Evolutionary conservation across 2,113 vertebrate genomes (phyloP).

Genomic region (Ciconia boyciana): DNA sequence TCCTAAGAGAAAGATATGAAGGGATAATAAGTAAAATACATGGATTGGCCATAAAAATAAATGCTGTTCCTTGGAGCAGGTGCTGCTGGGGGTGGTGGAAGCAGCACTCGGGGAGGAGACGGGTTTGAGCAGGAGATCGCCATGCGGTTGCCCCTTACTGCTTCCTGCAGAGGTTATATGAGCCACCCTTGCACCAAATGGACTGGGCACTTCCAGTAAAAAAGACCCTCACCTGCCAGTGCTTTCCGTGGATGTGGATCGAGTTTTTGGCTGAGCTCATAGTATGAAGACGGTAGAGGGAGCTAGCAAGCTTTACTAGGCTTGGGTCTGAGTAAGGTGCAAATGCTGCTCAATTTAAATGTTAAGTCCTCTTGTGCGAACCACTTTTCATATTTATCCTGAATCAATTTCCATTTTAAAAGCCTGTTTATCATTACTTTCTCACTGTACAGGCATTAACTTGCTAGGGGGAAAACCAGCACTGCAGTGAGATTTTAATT

Average conservation of each 20-base stretch:
- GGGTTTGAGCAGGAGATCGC: neutral
- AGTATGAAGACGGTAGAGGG: neutral
- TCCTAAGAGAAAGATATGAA: neutral
- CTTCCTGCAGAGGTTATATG: neutral
- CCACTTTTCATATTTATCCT: accelerated
- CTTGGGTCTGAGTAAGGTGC: neutral
- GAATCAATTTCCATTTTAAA: neutral
- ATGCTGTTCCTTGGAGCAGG: neutral
- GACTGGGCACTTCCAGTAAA: accelerated
- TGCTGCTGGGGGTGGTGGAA: neutral
- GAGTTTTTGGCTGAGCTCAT: accelerated
- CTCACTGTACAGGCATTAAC: neutral
- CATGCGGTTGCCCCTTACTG: accelerated
- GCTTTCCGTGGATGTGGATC: accelerated
- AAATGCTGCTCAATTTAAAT: accelerated
- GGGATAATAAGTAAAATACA: neutral
- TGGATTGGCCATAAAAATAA: accelerated
- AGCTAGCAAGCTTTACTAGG: neutral
- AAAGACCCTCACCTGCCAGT: accelerated
- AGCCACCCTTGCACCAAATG: accelerated
- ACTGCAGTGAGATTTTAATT: neutral
- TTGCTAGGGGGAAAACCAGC: neutral
- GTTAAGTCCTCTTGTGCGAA: neutral
- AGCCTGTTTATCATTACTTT: neutral
- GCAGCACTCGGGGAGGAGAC: accelerated